Percentiles rank a stretch among this genome's conserved stretches.
Conservation (phyloP, 1,140 invertebrate species). For the Drosophila guanche region DNA sequence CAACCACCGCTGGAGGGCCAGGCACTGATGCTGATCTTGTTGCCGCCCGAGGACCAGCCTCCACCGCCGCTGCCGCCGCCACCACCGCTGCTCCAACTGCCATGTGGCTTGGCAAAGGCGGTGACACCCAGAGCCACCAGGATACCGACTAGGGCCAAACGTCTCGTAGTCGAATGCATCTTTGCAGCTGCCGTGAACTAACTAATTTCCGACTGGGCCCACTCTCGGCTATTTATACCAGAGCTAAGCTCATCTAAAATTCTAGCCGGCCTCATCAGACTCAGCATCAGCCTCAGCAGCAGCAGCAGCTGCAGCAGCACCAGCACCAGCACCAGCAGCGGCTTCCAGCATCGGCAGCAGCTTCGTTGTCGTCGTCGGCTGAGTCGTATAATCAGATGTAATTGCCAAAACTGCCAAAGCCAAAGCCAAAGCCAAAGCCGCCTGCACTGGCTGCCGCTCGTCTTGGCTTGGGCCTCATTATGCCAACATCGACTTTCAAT, state of each 20-base stretch:
- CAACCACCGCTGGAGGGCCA: constrained; percentile 35
- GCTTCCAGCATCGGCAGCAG: constrained; percentile 12
- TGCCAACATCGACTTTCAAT: constrained; percentile 60
- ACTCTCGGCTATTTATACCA: constrained; percentile 71
- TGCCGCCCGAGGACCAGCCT: constrained; percentile 32
- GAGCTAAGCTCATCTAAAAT: constrained; percentile 53
- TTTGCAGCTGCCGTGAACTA: constrained; percentile 69
- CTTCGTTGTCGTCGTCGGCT: constrained; percentile 11
- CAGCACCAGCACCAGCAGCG: too few species aligned
- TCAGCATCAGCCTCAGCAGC: too few species aligned
- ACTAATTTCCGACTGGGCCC: constrained; percentile 67
- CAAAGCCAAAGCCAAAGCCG: constrained; percentile 19
- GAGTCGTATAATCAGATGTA: constrained; percentile 71
- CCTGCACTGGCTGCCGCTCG: constrained; percentile 43
- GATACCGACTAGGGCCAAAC: constrained; percentile 41
- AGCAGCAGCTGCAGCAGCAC: not conserved
- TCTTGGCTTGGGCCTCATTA: constrained; percentile 48
- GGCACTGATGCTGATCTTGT: constrained; percentile 34
- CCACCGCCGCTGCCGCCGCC: constrained; percentile 15
- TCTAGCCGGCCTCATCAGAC: constrained; percentile 18
- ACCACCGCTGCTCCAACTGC: constrained; percentile 47
- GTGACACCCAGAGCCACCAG: constrained; percentile 42
- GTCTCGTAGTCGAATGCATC: constrained; percentile 64
- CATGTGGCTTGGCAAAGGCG: constrained; percentile 57
- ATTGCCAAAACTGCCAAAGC: constrained; percentile 67